phyloP scores from a whole-genome alignment of 2,797 vertebrate species.

The Rousettus madagascariensis region DNA sequence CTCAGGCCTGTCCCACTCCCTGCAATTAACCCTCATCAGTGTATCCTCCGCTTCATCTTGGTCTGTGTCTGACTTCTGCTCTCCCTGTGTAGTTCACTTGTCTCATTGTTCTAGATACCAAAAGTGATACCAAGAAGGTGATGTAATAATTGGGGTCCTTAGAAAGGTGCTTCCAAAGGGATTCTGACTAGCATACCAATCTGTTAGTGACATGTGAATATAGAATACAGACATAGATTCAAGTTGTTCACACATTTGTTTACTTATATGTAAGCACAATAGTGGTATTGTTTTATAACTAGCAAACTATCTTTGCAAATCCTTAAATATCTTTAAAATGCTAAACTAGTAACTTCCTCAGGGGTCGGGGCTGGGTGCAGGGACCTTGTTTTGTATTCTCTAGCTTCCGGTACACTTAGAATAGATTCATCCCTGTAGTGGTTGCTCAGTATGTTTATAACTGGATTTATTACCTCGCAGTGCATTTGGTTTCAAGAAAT shows the following conservation, averaged over 20 bases:
- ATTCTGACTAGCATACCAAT: not conserved
- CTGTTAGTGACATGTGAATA: not conserved
- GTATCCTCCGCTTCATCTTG: not conserved
- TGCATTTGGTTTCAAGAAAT: not conserved
- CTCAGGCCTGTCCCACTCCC: not conserved
- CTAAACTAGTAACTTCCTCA: not conserved
- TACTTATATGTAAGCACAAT: not conserved
- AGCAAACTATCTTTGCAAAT: not conserved
- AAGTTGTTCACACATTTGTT: not conserved
- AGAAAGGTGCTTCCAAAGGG: not conserved
- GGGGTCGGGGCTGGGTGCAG: not conserved
- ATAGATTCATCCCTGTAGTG: not conserved
- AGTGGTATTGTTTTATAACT: not conserved
- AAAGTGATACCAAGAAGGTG: not conserved
- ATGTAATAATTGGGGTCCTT: not conserved
- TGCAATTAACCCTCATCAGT: not conserved
- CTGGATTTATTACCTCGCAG: constrained; percentile 23
- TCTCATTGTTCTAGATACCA: not conserved
- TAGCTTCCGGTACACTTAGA: not conserved
- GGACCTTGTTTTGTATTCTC: not conserved
- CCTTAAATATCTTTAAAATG: constrained; percentile 15
- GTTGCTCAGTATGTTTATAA: not conserved
- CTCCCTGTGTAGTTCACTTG: not conserved
- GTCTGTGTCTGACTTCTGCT: not conserved
- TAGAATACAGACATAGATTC: not conserved